A percentile compares a stretch with the other conserved stretches of the same genome.
Conservation (phyloP, 1,140 invertebrate species). For the Maconellicoccus hirsutus region DNA sequence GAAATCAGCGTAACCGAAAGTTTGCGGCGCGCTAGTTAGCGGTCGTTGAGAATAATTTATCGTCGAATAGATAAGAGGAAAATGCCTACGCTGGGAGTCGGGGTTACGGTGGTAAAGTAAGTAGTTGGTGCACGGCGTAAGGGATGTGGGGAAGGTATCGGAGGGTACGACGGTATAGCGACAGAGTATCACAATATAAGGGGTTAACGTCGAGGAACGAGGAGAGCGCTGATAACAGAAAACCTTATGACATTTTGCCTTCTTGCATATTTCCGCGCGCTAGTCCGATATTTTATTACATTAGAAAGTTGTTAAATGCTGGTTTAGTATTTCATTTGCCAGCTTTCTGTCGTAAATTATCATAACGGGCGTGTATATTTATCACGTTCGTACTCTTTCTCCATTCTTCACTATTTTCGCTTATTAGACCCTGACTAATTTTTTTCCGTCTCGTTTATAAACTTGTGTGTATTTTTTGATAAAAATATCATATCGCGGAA, state of each 20-base stretch:
- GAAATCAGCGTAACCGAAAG: slow-evolving; percentile 8
- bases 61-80: neutral
- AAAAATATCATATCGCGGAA: neutral
- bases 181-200: neutral
- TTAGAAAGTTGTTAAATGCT: slow-evolving; percentile 11
- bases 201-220: neutral
- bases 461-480: neutral
- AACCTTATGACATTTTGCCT: slow-evolving; percentile 3
- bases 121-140: no score
- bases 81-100: neutral
- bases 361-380: slow-evolving; percentile 1
- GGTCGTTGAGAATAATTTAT: neutral
- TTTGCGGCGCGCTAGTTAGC: slow-evolving; percentile 6
- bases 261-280: neutral
- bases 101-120: no score
- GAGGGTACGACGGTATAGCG: neutral
- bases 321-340: slow-evolving; percentile 13
- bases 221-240: neutral
- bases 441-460: no score
- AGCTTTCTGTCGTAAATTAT: slow-evolving; percentile 20
- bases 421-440: neutral
- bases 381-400: neutral
- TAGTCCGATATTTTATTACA: neutral
- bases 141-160: no score
- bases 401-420: neutral